Conservation (phyloP, 1,140 invertebrate species). For the Heliconius melpomene region DNA sequence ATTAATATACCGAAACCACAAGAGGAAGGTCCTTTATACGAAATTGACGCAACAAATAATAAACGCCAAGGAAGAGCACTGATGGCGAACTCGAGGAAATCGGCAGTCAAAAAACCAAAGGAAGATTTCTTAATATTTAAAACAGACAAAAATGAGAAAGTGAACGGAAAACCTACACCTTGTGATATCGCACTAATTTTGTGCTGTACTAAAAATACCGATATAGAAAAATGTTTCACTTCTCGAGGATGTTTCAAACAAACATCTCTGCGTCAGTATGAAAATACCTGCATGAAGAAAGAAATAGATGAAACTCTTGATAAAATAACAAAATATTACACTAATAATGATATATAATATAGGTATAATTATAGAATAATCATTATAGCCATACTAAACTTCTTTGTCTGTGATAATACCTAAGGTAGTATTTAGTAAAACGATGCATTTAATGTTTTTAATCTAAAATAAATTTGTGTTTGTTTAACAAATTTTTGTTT, state of each 20-base stretch:
- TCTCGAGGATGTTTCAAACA: conserved; percentile 83
- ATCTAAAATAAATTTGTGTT: too few relatives aligned
- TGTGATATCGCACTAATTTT: conserved; percentile 86
- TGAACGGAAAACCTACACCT: conserved; percentile 57
- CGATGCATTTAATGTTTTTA: too few relatives aligned
- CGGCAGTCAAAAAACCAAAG: neutral
- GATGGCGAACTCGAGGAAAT: neutral
- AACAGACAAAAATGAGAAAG: neutral
- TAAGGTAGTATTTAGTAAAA: too few relatives aligned
- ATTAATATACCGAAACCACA: conserved; percentile 21
- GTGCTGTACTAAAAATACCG: conserved; percentile 81
- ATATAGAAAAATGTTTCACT: conserved; percentile 84
- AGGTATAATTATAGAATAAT: too few relatives aligned
- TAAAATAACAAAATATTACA: neutral
- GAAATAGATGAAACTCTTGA: neutral
- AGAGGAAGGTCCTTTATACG: neutral
- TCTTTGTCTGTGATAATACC: too few relatives aligned
- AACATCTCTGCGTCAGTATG: neutral
- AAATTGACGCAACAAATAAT: neutral
- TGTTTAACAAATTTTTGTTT: too few relatives aligned
- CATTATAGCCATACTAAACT: too few relatives aligned
- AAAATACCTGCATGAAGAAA: neutral
- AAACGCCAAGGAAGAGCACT: neutral
- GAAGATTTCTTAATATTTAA: neutral
- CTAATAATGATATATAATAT: neutral